Evolutionary conservation across 2,113 vertebrate genomes (phyloP).

Genomic region (Accipiter cooperii): DNA sequence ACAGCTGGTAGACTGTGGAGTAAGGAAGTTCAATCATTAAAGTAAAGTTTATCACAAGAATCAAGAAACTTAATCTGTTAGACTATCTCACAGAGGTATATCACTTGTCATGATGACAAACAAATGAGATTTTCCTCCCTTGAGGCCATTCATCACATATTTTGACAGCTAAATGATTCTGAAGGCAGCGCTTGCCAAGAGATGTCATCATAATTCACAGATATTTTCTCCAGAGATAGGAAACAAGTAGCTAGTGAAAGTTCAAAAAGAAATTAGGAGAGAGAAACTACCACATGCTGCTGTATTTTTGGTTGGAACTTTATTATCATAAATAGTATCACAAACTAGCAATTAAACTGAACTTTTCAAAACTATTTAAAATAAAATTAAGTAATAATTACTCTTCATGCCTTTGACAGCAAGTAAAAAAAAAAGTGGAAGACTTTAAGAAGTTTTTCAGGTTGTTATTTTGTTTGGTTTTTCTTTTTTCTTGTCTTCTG

Average conservation of each 20-base stretch:
- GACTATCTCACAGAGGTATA: slow-evolving; percentile 12
- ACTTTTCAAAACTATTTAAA: not conserved
- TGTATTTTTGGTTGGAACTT: not conserved
- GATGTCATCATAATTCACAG: slow-evolving; percentile 44
- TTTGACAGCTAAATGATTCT: slow-evolving; percentile 60
- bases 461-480: not conserved
- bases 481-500: not conserved
- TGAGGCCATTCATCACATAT: slow-evolving; percentile 49
- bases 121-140: slow-evolving; percentile 42
- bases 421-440: not conserved
- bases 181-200: slow-evolving; percentile 36
- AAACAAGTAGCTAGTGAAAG: slow-evolving; percentile 24
- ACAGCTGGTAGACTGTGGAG: not conserved
- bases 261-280: not conserved
- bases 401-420: not conserved
- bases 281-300: not conserved
- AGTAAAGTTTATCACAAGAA: too few relatives aligned
- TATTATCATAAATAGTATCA: not conserved
- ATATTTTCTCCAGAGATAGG: slow-evolving; percentile 8
- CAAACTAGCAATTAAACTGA: not conserved
- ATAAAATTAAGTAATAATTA: not conserved
- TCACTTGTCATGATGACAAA: slow-evolving; percentile 53
- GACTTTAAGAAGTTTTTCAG: not conserved
- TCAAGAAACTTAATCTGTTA: too few relatives aligned
- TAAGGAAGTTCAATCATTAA: not conserved